A percentile compares a stretch with the other conserved stretches of the same genome.
Evolutionary conservation across 2,113 vertebrate species (phyloP).

Genomic region (Gallinago media): DNA sequence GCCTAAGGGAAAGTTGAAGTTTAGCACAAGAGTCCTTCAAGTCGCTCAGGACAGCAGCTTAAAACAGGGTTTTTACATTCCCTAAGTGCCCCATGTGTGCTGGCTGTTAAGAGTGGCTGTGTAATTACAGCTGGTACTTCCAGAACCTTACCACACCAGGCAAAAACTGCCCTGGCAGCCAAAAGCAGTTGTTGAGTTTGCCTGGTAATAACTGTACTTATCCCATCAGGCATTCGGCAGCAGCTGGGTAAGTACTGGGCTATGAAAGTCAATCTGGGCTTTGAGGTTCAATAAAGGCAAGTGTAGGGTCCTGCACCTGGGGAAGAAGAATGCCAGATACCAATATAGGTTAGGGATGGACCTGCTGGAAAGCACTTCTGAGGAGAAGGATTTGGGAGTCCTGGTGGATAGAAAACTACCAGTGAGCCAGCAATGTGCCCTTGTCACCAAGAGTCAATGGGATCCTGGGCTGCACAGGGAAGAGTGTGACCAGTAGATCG

Average conservation of each 20-base stretch:
- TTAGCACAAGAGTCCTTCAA: neutral
- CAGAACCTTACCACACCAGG: neutral
- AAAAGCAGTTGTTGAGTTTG: neutral
- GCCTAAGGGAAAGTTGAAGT: fast-evolving
- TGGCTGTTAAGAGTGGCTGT: neutral
- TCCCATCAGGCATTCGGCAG: neutral
- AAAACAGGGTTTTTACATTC: neutral
- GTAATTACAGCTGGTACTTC: neutral
- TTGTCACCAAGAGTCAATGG: no score
- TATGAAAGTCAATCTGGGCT: neutral
- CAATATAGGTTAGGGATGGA: no score
- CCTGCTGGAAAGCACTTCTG: no score
- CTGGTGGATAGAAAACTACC: no score
- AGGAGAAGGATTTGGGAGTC: no score
- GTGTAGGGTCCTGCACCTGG: no score
- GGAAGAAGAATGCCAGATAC: no score
- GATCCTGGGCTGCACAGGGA: no score
- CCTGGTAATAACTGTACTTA: neutral
- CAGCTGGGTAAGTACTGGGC: neutral
- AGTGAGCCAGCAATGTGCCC: no score
- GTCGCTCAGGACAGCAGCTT: neutral
- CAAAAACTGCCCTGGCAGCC: neutral
- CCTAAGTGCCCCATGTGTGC: neutral
- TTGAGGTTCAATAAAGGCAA: no score
- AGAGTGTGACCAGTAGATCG: no score